Evolutionary conservation across 2,888 invertebrate genomes (phyloP).

Genomic region (Antheraea yamamai): DNA sequence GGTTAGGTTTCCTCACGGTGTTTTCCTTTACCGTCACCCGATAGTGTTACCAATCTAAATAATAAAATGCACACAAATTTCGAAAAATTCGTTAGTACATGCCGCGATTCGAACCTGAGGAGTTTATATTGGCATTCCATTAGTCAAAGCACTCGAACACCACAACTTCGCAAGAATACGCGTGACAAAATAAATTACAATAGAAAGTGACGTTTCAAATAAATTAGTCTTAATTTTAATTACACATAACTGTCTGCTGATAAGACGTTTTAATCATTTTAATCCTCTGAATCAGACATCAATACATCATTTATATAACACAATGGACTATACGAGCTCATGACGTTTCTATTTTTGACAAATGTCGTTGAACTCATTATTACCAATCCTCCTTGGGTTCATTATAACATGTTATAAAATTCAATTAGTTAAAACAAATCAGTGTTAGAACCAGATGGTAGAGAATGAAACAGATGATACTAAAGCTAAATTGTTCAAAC

Average conservation of each 20-base stretch:
- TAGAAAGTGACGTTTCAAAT: background rate
- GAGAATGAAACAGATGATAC: background rate
- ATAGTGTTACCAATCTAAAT: too few species aligned
- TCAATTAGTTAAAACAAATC: background rate
- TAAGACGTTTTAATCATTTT: background rate
- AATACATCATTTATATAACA: conserved; percentile 7
- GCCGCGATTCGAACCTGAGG: too few species aligned
- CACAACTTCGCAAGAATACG: background rate
- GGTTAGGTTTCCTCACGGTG: too few species aligned
- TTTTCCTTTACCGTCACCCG: too few species aligned
- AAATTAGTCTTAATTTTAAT: background rate
- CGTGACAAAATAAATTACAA: background rate
- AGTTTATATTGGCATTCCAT: too few species aligned
- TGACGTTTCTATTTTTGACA: conserved; percentile 3
- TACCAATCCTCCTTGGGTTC: background rate
- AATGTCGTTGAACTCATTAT: conserved; percentile 6
- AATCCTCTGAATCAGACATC: background rate
- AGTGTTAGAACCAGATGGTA: background rate
- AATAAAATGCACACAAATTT: too few species aligned
- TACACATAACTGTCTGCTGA: background rate
- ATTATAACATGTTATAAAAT: background rate
- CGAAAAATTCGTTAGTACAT: too few species aligned
- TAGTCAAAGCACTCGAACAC: too few species aligned
- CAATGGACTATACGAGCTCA: conserved; percentile 16
- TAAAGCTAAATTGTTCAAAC: background rate